Conservation (phyloP, 2,888 invertebrate genomes). For the Gisinianus flammeolus region DNA sequence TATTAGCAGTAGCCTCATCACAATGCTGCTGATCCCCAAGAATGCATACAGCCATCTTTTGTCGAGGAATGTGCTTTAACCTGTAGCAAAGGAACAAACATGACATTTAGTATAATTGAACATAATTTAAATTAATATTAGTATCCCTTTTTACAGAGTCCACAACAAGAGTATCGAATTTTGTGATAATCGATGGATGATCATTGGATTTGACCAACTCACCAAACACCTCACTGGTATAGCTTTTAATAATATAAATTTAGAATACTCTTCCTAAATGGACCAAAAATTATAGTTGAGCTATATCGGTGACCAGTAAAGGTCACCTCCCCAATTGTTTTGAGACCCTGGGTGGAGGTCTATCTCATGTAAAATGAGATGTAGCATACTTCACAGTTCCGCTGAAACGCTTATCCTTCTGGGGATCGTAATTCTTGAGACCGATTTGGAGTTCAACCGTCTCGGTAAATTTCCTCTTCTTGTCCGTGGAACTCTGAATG, state of each 20-base stretch:
- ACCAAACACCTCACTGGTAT: constrained; percentile 5
- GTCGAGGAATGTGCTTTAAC: constrained; percentile 96
- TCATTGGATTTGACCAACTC: neutral
- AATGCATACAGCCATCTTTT: constrained; percentile 98
- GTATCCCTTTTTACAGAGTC: no score
- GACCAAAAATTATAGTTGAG: constrained; percentile 18
- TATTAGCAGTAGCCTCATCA: constrained; percentile 93
- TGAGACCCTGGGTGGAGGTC: constrained; percentile 99
- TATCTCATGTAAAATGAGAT: constrained; percentile 60
- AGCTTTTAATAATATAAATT: constrained; percentile 12
- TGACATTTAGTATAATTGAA: neutral
- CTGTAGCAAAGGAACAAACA: no score
- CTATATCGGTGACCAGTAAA: constrained; percentile 52
- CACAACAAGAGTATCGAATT: no score
- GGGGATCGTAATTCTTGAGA: constrained; percentile 99
- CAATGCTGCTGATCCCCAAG: constrained; percentile 99
- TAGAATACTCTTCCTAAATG: constrained; percentile 19
- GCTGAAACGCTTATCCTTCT: constrained; percentile 99
- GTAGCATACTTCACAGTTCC: constrained; percentile 99
- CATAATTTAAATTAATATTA: no score
- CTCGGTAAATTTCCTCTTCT: constrained; percentile 89
- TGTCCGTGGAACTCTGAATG: constrained; percentile 76
- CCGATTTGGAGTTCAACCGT: constrained; percentile 99
- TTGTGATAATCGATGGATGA: no score
- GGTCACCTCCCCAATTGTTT: constrained; percentile 89